Percentiles rank a stretch among this genome's conserved stretches.
phyloP scores from a whole-genome alignment of 2,113 vertebrate genomes.

The Origma solitaria region DNA sequence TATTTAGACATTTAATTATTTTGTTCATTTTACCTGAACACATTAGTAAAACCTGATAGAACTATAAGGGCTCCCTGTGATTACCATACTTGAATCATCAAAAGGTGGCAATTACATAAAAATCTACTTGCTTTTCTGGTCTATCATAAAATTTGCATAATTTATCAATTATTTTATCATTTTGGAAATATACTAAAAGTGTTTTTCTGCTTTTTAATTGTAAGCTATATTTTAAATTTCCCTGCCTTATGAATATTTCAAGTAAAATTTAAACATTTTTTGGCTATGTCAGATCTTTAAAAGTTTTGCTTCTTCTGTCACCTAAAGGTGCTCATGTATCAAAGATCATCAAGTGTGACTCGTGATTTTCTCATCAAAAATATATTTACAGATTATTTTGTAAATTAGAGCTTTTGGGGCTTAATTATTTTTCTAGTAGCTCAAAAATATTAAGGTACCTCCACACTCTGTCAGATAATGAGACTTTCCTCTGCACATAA shows the following conservation, averaged over 20 bases:
- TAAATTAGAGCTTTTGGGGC: not conserved
- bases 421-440: not conserved
- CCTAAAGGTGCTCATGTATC: not conserved
- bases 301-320: constrained; percentile 33
- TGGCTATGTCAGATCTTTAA: constrained; percentile 18
- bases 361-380: constrained; percentile 38
- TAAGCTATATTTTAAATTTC: constrained; percentile 63
- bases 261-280: constrained; percentile 42
- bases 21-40: constrained; percentile 73
- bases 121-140: constrained; percentile 63
- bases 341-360: constrained; percentile 16
- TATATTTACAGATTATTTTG: constrained; percentile 4
- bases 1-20: constrained; percentile 79
- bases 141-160: constrained; percentile 75
- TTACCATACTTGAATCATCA: constrained; percentile 75
- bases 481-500: not conserved
- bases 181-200: constrained; percentile 68
- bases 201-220: constrained; percentile 64
- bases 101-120: constrained; percentile 75
- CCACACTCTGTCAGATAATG: not conserved
- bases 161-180: constrained; percentile 76
- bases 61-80: constrained; percentile 68
- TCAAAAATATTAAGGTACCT: not conserved
- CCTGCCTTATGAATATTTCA: constrained; percentile 23
- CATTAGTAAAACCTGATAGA: constrained; percentile 70